phyloP scores from a whole-genome alignment of 2,888 invertebrate species.

The Pristionchus exspectatus region DNA sequence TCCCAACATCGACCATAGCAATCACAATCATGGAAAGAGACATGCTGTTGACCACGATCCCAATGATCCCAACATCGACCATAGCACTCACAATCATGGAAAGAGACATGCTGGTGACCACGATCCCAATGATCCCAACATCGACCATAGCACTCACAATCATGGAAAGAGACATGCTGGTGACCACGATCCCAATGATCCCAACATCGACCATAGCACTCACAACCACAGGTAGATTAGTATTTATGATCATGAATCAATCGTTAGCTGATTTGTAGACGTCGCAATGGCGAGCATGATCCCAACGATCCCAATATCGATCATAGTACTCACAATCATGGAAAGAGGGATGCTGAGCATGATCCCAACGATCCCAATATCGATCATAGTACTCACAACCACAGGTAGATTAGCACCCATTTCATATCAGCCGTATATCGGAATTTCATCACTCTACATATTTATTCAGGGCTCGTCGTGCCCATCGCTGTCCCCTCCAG shows the following conservation, averaged over 20 bases:
- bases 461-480: background rate
- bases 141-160: conserved; percentile 62
- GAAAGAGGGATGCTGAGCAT: conserved; percentile 30
- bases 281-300: conserved; percentile 55
- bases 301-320: conserved; percentile 55
- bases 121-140: conserved; percentile 57
- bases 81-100: conserved; percentile 5
- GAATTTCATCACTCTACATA: background rate
- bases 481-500: background rate
- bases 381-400: conserved; percentile 55
- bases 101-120: background rate
- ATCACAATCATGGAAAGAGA: conserved; percentile 59
- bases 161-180: conserved; percentile 42
- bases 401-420: too few species aligned
- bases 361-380: conserved; percentile 63
- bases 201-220: background rate
- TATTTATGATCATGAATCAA: too few species aligned
- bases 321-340: conserved; percentile 24
- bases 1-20: conserved; percentile 61
- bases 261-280: too few species aligned
- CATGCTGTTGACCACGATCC: conserved; percentile 57
- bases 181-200: background rate
- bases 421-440: too few species aligned
- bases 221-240: background rate
- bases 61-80: conserved; percentile 62